These are phyloP conservation scores for Spilosoma lubricipeda DNA, from an alignment of 2,888 invertebrate genomes.

Conservation along the genomic window DNA sequence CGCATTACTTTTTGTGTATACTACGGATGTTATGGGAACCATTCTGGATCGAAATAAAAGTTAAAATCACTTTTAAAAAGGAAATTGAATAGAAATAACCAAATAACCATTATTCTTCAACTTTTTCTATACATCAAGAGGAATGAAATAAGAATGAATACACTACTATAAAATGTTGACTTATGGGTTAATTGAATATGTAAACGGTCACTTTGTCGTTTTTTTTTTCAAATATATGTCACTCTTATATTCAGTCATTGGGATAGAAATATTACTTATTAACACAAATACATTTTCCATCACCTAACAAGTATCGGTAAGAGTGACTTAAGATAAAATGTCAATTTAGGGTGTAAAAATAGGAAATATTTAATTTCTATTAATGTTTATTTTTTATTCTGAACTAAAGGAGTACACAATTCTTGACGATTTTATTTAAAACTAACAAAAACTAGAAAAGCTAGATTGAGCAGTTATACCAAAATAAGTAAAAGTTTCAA, in stretches of 20 bases:
- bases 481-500: conserved; percentile 4
- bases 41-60: not conserved
- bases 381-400: not conserved
- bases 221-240: not conserved
- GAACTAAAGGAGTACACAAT: not conserved
- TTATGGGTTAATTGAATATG: too few relatives aligned
- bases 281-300: too few relatives aligned
- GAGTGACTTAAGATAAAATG: too few relatives aligned
- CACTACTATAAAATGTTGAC: too few relatives aligned
- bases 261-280: not conserved
- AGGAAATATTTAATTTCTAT: not conserved
- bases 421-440: not conserved
- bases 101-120: not conserved
- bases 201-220: too few relatives aligned
- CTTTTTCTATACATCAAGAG: not conserved
- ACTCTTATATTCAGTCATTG: not conserved
- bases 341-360: not conserved
- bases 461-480: not conserved
- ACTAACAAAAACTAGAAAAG: not conserved
- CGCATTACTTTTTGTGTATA: not conserved
- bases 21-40: not conserved
- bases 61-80: not conserved
- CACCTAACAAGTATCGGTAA: not conserved
- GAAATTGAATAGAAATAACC: not conserved
- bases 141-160: not conserved